Evolutionary conservation across 2,888 invertebrate species (phyloP).

Genomic region (Eupsilia transversa): DNA sequence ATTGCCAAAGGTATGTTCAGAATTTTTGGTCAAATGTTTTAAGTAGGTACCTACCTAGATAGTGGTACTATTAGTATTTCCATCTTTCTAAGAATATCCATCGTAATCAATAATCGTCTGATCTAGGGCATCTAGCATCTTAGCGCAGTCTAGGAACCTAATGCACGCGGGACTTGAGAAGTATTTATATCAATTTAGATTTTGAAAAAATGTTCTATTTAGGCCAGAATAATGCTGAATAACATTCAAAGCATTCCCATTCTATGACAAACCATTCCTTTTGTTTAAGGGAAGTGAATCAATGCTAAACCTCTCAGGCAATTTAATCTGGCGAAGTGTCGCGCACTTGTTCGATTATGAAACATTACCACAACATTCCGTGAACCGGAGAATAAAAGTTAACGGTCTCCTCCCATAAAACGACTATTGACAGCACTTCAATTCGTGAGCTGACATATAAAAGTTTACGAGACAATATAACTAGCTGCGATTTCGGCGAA

Average conservation of each 20-base stretch:
- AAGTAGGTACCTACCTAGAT: not conserved
- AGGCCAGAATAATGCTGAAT: not conserved
- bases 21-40: not conserved
- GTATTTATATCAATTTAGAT: not conserved
- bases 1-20: not conserved
- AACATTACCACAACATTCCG: slow-evolving; percentile 53
- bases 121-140: not conserved
- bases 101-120: not conserved
- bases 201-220: not conserved
- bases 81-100: not conserved
- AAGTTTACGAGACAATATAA: slow-evolving; percentile 57
- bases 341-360: slow-evolving; percentile 38
- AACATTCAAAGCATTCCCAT: not conserved
- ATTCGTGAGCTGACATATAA: slow-evolving; percentile 55
- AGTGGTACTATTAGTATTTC: no score
- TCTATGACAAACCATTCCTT: not conserved
- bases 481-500: slow-evolving; percentile 56
- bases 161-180: not conserved
- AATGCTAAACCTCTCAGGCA: slow-evolving; percentile 2
- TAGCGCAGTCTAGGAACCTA: not conserved
- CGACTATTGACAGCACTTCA: slow-evolving; percentile 59
- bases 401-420: slow-evolving; percentile 68
- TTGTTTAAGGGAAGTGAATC: not conserved
- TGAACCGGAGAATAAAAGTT: slow-evolving; percentile 67
- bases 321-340: slow-evolving; percentile 24